Evolutionary conservation across 2,113 vertebrate species (phyloP), one percentile per base, ranked within the genome.

Genomic region (Oncorhynchus keta): DNA sequence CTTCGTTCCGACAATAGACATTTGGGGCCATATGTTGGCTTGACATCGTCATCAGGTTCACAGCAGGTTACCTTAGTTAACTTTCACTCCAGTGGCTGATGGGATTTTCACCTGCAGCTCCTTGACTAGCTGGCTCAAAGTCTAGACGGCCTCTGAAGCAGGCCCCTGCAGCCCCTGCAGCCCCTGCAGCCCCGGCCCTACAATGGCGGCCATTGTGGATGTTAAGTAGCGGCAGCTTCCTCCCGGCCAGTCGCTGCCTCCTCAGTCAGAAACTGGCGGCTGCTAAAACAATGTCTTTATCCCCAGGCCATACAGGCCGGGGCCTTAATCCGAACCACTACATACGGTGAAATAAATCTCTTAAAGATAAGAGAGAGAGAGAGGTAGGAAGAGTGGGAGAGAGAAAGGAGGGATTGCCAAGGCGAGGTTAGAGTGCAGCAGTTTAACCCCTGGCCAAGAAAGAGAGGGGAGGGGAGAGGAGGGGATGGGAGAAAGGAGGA

Each of bases 31-130:
- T 97, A 95, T 97, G 97, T 96, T 96, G 94, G 90, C 92, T 96
- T 97, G 95, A 95, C 95, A 93, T 98, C 95, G 96, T 97, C 95
- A 98, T 97, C 96, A 96, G 95, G 94, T 96, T 96, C 97, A 93
- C 97, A 93, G 94, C 97, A 94, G 97, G 97, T 89, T 92, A 93
- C 94, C 94, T 96, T 95, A 95, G 95, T 96, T 94, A 95, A 93
- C 96, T 97, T 97, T 97, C 97, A 98, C 95, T 96, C 92, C 93
- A 97, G 93, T 95, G 97, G 94, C 91, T 97, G 93, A 96, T 93
- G 93, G 96, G 96, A 97, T 97, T 98, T 97, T 97, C 96, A 94
- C 92, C 91, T 85, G 86, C 72, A 76, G 82, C 89, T 92, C 84
- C 92, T 93, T 90, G 88, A 90, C 93, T 90, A 87, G 92, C 92